Evolutionary conservation across 53 echinoderm and acorn worm genomes (phyloP), one percentile per base, ranked within the genome.

Genomic region (Crossaster papposus): DNA sequence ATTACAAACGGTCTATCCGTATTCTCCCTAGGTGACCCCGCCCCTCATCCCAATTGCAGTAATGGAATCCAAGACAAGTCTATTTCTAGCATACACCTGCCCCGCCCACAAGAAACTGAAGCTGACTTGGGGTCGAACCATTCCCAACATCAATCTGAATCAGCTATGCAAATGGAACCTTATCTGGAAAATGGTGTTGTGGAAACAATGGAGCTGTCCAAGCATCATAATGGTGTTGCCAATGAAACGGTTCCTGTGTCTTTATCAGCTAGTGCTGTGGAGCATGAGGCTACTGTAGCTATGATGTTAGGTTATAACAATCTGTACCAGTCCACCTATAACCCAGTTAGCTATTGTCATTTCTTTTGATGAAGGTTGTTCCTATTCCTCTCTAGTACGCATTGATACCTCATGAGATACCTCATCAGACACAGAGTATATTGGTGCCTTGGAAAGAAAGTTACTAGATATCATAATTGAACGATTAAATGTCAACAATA

Each of bases 51-150:
- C 63, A 75, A 76, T 62, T 77, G 87, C 87, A 87, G 87, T 35
- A 87, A 76, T 77, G 87, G 87, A 32, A 36, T 33, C 75, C 87
- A 87, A 72, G 85, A 20, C 87, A 87, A 62, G 58, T 77, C 87
- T 63, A 87, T 58, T 87, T 55, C 51, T 23, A 37, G 75, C 87
- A 87, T 87, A 77, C 54, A 75, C 77, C 63, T 26, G 37, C 63
- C 87, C 87, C 87, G 34, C 87, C 87, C 87, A 87, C 76, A 72
- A 85, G 73, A 71, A 15, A 71, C 51, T 1, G 72, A 71, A 44
- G 51, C 53, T 3, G 73, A 73, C 24, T 37, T 83, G 26, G 44
- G 70, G 33, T 14, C 10, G 18, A 83, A 36, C 23, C 36, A 68
- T 17, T 83, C 24, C 24, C 44, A 65, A 36, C 83, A 70, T 33